Conservation (phyloP, 2,797 vertebrate species). For the Lateolabrax maculatus region DNA sequence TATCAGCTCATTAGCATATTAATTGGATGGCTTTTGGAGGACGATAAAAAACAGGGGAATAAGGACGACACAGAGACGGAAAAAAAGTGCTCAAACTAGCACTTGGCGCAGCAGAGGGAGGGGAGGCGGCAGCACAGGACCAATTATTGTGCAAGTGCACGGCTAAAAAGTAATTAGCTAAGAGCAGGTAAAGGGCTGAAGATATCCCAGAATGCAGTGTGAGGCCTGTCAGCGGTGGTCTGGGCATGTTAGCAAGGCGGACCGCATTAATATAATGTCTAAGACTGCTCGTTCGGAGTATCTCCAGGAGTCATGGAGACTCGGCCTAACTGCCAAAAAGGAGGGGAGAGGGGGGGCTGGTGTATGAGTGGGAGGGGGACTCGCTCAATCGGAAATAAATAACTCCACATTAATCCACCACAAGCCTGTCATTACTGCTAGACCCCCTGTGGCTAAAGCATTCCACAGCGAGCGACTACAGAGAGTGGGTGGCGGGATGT, state of each 20-base stretch:
- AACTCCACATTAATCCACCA: constrained; percentile 85
- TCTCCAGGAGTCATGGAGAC: constrained; percentile 70
- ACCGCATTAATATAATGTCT: constrained; percentile 73
- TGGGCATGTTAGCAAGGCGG: constrained; percentile 82
- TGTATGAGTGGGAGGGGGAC: constrained; percentile 54
- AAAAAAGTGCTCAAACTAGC: constrained; percentile 79
- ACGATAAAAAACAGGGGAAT: constrained; percentile 85
- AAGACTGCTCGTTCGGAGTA: constrained; percentile 49
- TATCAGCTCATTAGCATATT: constrained; percentile 99
- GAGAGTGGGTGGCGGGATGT: constrained; percentile 74
- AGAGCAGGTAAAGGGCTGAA: constrained; percentile 80
- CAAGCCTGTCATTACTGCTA: constrained; percentile 80
- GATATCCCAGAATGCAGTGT: constrained; percentile 85
- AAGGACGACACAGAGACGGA: constrained; percentile 68
- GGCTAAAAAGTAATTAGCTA: constrained; percentile 84
- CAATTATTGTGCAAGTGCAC: constrained; percentile 77
- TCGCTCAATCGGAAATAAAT: constrained; percentile 84
- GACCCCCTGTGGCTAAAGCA: constrained; percentile 84
- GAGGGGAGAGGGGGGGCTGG: background rate
- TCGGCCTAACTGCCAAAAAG: constrained; percentile 41
- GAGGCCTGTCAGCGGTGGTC: constrained; percentile 86
- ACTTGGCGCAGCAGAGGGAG: constrained; percentile 73
- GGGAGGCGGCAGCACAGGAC: constrained; percentile 81
- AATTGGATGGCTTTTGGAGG: constrained; percentile 95
- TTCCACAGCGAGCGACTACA: constrained; percentile 78